Percentiles rank a stretch among this genome's conserved stretches.
Conservation (phyloP, 2,797 vertebrate species). For the Micrastur ruficollis region DNA sequence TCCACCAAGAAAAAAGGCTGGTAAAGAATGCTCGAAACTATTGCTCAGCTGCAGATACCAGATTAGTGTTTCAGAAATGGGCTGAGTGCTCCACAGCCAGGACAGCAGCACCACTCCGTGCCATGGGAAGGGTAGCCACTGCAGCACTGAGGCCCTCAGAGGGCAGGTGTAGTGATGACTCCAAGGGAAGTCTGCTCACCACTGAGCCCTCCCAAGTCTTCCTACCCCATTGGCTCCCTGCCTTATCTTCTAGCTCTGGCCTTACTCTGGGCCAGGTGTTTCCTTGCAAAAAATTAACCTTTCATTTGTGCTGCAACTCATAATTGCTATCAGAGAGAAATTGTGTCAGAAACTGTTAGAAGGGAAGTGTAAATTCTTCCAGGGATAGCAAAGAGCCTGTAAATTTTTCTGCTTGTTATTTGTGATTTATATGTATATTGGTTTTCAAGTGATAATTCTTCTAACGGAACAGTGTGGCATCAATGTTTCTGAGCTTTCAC, state of each 20-base stretch:
- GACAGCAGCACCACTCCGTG: not conserved
- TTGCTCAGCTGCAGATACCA: not conserved
- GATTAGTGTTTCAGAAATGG: not conserved
- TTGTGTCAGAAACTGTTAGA: not conserved
- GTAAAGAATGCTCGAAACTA: not conserved
- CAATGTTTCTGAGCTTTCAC: not conserved
- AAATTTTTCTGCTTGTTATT: not conserved
- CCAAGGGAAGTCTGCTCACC: not conserved
- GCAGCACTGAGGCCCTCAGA: not conserved
- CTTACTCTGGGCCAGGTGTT: not conserved
- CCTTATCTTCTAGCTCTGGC: not conserved
- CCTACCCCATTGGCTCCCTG: not conserved
- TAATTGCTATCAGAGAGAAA: not conserved
- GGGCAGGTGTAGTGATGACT: not conserved
- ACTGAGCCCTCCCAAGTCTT: not conserved
- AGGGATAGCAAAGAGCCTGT: not conserved
- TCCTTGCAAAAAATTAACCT: not conserved
- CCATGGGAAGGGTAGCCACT: not conserved
- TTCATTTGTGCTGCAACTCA: not conserved
- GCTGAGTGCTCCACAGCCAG: accelerated
- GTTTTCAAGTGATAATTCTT: not conserved
- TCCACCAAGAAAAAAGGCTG: not conserved
- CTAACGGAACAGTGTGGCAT: not conserved
- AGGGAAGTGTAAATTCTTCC: not conserved
- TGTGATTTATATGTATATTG: not conserved